phyloP scores from a whole-genome alignment of 1,140 invertebrate genomes.

The Heliconius himera region DNA sequence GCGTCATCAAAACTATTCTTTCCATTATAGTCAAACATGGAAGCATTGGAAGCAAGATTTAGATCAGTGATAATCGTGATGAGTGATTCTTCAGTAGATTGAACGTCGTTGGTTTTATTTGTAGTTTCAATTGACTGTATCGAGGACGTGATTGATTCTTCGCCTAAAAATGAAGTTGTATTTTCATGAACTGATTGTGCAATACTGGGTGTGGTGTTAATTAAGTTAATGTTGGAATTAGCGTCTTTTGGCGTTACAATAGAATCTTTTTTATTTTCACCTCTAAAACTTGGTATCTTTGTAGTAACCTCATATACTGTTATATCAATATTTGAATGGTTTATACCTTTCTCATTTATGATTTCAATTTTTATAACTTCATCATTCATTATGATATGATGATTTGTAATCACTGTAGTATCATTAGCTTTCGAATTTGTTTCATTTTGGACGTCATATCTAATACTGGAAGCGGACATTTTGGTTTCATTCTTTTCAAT shows the following conservation, averaged over 20 bases:
- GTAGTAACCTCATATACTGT: conserved; percentile 68
- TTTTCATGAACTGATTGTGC: neutral
- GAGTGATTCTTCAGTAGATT: conserved; percentile 29
- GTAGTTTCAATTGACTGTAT: conserved; percentile 9
- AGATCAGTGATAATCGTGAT: conserved; percentile 26
- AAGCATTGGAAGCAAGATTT: conserved; percentile 17
- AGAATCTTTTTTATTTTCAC: conserved; percentile 3
- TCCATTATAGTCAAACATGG: neutral
- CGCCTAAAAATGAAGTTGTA: neutral
- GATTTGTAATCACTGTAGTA: conserved; percentile 20
- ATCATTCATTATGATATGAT: conserved; percentile 55
- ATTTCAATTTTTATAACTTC: conserved; percentile 71
- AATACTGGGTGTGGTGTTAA: neutral
- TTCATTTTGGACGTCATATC: neutral
- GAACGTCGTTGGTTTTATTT: conserved; percentile 1
- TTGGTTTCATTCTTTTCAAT: conserved; percentile 22
- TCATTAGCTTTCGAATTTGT: neutral
- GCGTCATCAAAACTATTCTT: conserved; percentile 21
- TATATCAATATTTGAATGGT: conserved; percentile 48
- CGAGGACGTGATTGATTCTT: conserved; percentile 34
- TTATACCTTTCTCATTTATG: conserved; percentile 51
- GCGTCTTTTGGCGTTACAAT: neutral
- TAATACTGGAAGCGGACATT: neutral
- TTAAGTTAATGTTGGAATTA: neutral
- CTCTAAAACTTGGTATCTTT: conserved; percentile 44